A percentile compares a stretch with the other conserved stretches of the same genome.
These are phyloP conservation scores for Teleogryllus occipitalis DNA, from an alignment of 1,140 invertebrate species.

Conservation along the genomic window DNA sequence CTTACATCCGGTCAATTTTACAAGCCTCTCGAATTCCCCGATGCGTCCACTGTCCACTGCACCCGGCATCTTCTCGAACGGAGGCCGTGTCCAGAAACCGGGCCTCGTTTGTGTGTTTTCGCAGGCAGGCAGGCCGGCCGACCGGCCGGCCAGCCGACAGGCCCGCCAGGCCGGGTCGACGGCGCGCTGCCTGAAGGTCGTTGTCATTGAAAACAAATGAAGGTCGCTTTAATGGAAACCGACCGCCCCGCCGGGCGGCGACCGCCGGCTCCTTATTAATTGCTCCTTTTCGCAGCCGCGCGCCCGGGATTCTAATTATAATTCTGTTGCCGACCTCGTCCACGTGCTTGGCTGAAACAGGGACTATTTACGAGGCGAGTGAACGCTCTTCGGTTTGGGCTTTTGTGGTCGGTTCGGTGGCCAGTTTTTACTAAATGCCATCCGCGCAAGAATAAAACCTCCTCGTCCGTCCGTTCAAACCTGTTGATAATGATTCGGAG, in stretches of 20 bases:
- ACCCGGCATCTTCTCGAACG: no score
- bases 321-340: background rate
- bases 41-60: no score
- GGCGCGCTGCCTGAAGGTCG: background rate
- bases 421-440: background rate
- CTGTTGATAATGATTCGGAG: background rate
- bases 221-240: background rate
- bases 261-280: no score
- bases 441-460: background rate
- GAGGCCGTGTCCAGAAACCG: no score
- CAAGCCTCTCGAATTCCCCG: no score
- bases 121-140: no score
- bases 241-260: background rate
- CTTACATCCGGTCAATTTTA: no score
- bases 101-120: no score
- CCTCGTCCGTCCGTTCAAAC: background rate
- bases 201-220: constrained; percentile 9
- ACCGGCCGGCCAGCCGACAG: no score
- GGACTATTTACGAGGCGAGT: background rate
- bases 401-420: no score
- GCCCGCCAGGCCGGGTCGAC: no score
- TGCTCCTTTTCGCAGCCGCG: background rate
- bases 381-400: background rate
- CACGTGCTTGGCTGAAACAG: background rate
- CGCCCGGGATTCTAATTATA: background rate